Conservation (phyloP, 2,888 invertebrate species). For the Loripinus fragilis region DNA sequence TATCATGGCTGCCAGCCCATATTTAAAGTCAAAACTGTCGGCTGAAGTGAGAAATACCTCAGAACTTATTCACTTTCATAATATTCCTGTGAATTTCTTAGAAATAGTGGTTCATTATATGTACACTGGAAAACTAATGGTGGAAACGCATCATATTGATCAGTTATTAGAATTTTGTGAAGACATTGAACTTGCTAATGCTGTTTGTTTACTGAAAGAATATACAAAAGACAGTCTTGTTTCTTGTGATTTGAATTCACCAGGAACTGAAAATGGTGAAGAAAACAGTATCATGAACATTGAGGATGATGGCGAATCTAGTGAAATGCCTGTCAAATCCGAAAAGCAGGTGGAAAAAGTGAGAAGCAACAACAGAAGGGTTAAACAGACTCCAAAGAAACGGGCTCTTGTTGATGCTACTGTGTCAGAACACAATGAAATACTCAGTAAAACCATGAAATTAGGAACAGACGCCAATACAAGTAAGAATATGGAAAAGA, state of each 20-base stretch:
- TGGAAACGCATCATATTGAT: constrained; percentile 31
- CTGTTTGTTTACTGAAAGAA: constrained; percentile 26
- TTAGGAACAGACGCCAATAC: not conserved
- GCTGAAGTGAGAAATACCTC: not conserved
- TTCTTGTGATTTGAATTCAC: not conserved
- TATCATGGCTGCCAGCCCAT: constrained; percentile 51
- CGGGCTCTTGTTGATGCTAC: not conserved
- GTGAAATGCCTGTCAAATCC: not conserved
- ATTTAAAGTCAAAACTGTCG: constrained; percentile 15
- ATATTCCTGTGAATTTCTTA: constrained; percentile 18
- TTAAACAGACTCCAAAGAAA: constrained; percentile 12
- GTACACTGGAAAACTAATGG: constrained; percentile 45
- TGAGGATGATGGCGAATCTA: not conserved
- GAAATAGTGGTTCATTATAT: constrained; percentile 41
- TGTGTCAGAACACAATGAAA: not conserved
- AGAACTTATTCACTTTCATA: constrained; percentile 27
- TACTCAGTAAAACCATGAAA: not conserved
- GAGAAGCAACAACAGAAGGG: constrained; percentile 1
- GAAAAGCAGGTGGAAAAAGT: not conserved
- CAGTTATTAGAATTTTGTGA: constrained; percentile 38
- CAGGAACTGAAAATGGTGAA: not conserved
- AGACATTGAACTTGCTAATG: constrained; percentile 39
- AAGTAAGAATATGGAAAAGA: not conserved
- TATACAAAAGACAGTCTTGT: not conserved
- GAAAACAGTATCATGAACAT: not conserved